These are phyloP conservation scores for Staurois parvus DNA, from an alignment of 2,797 vertebrate genomes.

Conservation along the genomic window DNA sequence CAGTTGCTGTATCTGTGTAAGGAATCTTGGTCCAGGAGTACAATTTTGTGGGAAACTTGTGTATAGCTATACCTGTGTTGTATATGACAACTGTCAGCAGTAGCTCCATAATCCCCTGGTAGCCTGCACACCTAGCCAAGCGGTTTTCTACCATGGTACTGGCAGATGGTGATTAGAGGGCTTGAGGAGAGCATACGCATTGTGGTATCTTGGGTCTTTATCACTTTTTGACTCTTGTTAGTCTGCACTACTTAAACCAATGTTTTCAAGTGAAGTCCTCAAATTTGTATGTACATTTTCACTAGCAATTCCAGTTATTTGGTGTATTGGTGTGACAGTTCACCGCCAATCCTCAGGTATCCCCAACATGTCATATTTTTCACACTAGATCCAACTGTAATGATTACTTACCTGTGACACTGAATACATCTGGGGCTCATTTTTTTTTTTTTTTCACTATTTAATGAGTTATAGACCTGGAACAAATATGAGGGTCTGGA, in stretches of 20 bases:
- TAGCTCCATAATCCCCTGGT: neutral
- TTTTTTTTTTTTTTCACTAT: neutral
- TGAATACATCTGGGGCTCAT: neutral
- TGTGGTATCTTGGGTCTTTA: constrained; percentile 65
- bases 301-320: constrained; percentile 64
- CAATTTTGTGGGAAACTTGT: constrained; percentile 54
- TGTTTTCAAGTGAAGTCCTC: constrained; percentile 73
- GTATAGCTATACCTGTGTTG: constrained; percentile 66
- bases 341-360: neutral
- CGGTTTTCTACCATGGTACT: neutral
- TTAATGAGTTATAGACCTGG: neutral
- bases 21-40: constrained; percentile 68
- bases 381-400: neutral
- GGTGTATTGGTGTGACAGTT: constrained; percentile 37
- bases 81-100: constrained; percentile 58
- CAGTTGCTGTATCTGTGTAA: constrained; percentile 69
- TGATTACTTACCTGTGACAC: neutral
- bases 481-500: neutral
- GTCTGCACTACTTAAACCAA: constrained; percentile 68
- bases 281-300: constrained; percentile 66
- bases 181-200: constrained; percentile 67
- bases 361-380: too few species aligned
- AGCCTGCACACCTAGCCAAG: neutral
- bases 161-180: constrained; percentile 44
- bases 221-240: constrained; percentile 62